Percentiles rank a stretch among this genome's conserved stretches.
These are phyloP conservation scores for Hiodon tergisus DNA, from an alignment of 2,113 vertebrate genomes.

Conservation along the genomic window DNA sequence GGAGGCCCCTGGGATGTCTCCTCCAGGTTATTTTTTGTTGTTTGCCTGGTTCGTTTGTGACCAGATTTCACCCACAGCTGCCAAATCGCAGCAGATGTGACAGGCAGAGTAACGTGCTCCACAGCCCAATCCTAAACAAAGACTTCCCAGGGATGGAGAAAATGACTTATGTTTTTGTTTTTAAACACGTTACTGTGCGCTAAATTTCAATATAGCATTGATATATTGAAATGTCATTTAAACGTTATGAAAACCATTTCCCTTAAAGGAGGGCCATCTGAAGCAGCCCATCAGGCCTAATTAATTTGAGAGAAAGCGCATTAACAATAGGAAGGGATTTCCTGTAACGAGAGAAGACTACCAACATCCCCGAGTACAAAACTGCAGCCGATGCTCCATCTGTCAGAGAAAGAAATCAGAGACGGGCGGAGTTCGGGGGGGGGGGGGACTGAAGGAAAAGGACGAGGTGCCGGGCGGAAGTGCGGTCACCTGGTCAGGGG, in stretches of 20 bases:
- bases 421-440: no score
- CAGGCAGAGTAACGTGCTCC: constrained; percentile 9
- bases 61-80: constrained; percentile 51
- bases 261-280: neutral
- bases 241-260: neutral
- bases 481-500: no score
- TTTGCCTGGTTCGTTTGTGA: constrained; percentile 33
- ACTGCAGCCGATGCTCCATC: neutral
- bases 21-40: constrained; percentile 45
- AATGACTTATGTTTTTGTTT: neutral
- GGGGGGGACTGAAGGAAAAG: no score
- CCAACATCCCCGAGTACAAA: constrained; percentile 2
- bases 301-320: constrained; percentile 22
- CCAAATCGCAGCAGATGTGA: constrained; percentile 53
- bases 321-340: constrained; percentile 21
- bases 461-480: no score
- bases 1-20: constrained; percentile 28
- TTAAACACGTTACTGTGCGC: no score
- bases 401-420: constrained; percentile 5
- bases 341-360: constrained; percentile 24
- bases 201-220: neutral
- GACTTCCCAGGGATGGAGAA: constrained; percentile 1
- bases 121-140: constrained; percentile 13
- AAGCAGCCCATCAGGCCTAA: constrained; percentile 6
- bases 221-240: neutral